Base-by-base conservation (phyloP, 2,113 vertebrate genomes). In the Silurus asotus region DNA sequence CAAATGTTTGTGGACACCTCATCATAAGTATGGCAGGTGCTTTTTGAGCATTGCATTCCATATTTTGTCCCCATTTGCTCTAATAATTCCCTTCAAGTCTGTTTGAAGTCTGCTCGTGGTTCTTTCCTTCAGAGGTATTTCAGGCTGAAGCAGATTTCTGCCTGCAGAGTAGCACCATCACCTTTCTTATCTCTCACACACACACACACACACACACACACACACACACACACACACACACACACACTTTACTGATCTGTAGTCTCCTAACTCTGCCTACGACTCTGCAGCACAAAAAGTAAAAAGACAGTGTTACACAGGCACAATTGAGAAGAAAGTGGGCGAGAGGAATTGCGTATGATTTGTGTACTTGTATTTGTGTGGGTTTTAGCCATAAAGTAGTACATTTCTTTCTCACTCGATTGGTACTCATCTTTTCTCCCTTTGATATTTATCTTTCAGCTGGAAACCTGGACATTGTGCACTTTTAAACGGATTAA, bases 241-340 rank as follows among this genome's bases (percentile, higher is more conserved):
- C 19, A 48, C 79, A 10, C 37, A 28, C 45, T 49, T 82, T 61
- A 76, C 61, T 82, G 87, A 82, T 81, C 79, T 85, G 55, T 88
- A 55, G 61, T 85, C 70, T 86, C 74, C 72, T 56, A 48, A 82
- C n/a, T 77, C 83, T 87, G 86, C 86, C 87, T 81, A 85, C 69
- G 58, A 88, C 74, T 53, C 81, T 86, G 84, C 72, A 76, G 49
- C 80, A 83, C 70, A 55, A 23, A 25, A 51, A 37, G 37, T 45
- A 51, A 58, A 20, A 84, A 58, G 23, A 69, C 25, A 83, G 81
- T 80, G 74, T 67, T 64, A 17, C 74, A 83, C 28, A 56, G 51
- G 62, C 56, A 75, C 17, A 48, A 45, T 7, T 20, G 55, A 88
- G 20, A 78, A 11, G 58, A 70, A 45, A 37, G 45, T 61, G 48